Percentiles rank a stretch among this genome's conserved stretches.
phyloP scores from a whole-genome alignment of 1,140 invertebrate genomes.

The Homalodisca vitripennis region DNA sequence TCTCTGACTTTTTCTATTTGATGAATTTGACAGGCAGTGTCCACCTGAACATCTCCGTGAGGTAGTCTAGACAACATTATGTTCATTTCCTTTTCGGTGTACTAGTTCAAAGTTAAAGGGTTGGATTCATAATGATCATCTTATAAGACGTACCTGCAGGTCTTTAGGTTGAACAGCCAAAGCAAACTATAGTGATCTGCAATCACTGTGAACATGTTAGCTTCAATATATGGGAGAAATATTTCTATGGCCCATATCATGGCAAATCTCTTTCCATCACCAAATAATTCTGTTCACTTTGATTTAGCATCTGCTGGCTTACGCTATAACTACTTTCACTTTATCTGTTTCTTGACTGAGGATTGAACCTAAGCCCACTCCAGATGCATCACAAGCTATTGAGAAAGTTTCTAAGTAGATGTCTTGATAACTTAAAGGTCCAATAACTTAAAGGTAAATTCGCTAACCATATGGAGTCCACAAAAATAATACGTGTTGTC shows the following conservation, averaged over 20 bases:
- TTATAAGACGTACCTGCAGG: constrained; percentile 46
- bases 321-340: constrained; percentile 44
- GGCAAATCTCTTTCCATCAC: constrained; percentile 50
- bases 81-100: constrained; percentile 37
- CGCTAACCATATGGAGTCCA: constrained; percentile 40
- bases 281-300: constrained; percentile 50
- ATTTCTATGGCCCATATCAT: constrained; percentile 48
- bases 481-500: no score
- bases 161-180: constrained; percentile 51
- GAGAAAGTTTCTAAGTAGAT: constrained; percentile 41
- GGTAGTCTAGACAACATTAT: constrained; percentile 23
- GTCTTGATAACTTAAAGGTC: constrained; percentile 1
- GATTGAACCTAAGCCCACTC: constrained; percentile 41
- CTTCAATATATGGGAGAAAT: constrained; percentile 44
- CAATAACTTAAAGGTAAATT: constrained; percentile 37
- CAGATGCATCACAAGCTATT: constrained; percentile 43
- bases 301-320: constrained; percentile 48
- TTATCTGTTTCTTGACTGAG: constrained; percentile 40
- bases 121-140: constrained; percentile 44
- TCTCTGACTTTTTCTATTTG: not conserved
- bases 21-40: no score
- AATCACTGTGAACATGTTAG: constrained; percentile 45
- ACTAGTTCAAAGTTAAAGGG: constrained; percentile 41
- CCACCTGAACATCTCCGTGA: no score
- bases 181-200: constrained; percentile 51